Base-by-base conservation (phyloP, 2,113 vertebrate species). In the Solenodon paradoxus region DNA sequence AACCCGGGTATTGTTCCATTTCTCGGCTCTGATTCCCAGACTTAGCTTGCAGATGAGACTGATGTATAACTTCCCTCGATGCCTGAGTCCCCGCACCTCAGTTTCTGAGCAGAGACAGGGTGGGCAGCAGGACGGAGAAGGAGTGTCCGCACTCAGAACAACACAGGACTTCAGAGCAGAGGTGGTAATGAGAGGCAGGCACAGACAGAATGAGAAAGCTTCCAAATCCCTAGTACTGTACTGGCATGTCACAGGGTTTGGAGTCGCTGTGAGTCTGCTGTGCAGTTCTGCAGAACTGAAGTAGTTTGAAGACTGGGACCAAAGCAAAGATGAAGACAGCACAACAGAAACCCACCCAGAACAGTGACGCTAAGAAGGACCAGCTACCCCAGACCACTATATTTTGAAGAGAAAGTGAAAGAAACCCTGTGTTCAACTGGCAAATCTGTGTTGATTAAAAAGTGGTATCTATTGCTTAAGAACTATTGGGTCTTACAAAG, bases 111-210 rank as follows among this genome's bases (percentile, higher is more conserved):
- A 10, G 17, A 15, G 38, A 17, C 40, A 7, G 22, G 32, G 8
- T 5, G n/a, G 68, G 20, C 38, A 86, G 64, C 10, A 15, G 32
- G 81, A 32, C 66, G 32, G 20, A 2, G 15, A 17, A 32, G 28
- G 45, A 20, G 3, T 2, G 1, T 30, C 30, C 2, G 5, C 42
- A 35, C 10, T 16, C 74, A 38, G 32, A 6, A 40, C 55, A 63
- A 72, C 7, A 30, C 16, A 74, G 26, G 32, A 12, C 75, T 80
- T 35, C 42, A 12, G 19, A 45, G 35, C 24, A n/a, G 42, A 3
- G 3, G 9, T 1, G 1, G 24, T 38, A 28, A 2, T 26, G 9
- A n/a, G n/a, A 66, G 30, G 9, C 2, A 4, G 40, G 8, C 66
- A 42, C 22, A 0, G 19, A 7, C 2, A n/a, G 8, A 40, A 40